These are phyloP conservation scores for Alces alces DNA, from an alignment of 2,113 vertebrate genomes.

Conservation along the genomic window DNA sequence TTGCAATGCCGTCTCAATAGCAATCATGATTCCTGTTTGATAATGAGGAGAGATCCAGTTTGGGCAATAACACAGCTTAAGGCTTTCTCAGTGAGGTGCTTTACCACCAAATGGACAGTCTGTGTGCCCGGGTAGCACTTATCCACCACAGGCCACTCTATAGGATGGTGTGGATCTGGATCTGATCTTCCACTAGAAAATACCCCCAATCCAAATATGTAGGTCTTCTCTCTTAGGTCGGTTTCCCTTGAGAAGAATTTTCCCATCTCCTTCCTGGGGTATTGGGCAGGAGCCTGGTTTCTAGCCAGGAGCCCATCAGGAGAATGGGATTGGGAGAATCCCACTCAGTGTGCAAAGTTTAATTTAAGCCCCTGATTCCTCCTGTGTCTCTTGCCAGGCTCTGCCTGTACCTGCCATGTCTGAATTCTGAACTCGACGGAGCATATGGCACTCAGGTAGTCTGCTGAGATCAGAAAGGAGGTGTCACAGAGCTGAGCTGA, in stretches of 20 bases:
- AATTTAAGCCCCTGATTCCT: not conserved
- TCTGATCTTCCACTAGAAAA: not conserved
- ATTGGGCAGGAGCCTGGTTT: not conserved
- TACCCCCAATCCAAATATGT: not conserved
- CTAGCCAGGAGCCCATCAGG: not conserved
- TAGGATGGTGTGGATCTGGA: not conserved
- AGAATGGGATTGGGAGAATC: not conserved
- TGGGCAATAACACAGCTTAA: not conserved
- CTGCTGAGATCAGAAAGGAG: not conserved
- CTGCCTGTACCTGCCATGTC: not conserved
- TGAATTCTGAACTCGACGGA: not conserved
- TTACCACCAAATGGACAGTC: not conserved
- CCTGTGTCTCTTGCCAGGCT: not conserved
- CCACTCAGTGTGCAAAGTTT: not conserved
- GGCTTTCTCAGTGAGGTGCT: not conserved
- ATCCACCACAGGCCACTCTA: not conserved
- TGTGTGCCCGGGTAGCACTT: fast-evolving
- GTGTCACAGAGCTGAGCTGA: not conserved
- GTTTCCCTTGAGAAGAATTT: not conserved
- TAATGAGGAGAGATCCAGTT: not conserved
- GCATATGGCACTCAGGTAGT: not conserved
- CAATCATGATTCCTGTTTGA: not conserved
- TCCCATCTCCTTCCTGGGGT: not conserved
- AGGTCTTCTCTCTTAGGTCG: not conserved
- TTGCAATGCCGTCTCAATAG: not conserved